phyloP scores from a whole-genome alignment of 2,113 vertebrate species.

The Dasyurus viverrinus region DNA sequence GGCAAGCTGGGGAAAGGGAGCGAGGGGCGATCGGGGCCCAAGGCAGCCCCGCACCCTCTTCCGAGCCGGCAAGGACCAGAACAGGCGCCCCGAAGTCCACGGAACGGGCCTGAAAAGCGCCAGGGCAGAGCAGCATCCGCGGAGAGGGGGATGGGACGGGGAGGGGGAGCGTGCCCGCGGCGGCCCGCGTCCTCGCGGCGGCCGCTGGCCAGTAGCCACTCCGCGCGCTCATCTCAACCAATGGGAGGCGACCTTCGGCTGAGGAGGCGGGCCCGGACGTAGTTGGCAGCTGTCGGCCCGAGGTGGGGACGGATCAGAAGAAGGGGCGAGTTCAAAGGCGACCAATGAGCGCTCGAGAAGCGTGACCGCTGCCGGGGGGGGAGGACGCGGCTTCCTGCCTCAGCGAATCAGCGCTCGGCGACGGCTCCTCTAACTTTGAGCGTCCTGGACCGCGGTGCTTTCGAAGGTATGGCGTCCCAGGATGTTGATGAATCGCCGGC shows the following conservation, averaged over 20 bases:
- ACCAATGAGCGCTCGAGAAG: background rate
- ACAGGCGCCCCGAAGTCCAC: no score
- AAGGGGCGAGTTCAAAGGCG: background rate
- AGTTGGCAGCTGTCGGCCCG: no score
- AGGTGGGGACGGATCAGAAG: no score
- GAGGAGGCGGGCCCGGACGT: no score
- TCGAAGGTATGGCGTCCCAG: background rate
- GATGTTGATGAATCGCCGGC: background rate
- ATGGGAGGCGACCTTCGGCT: no score
- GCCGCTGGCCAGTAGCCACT: background rate
- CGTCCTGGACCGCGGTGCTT: background rate
- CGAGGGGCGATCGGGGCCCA: no score
- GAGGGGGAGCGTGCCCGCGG: no score
- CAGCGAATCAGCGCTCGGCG: background rate
- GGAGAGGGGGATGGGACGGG: background rate
- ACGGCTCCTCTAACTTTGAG: background rate
- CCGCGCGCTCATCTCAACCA: no score
- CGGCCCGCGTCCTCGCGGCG: background rate
- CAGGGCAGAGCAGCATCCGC: background rate
- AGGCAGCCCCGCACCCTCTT: no score
- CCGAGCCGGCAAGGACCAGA: no score
- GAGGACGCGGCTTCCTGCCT: background rate
- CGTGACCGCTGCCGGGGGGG: background rate
- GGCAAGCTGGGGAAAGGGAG: no score
- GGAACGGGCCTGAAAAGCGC: slow-evolving; percentile 41